Percentiles rank a stretch among this genome's conserved stretches.
Evolutionary conservation across 2,113 vertebrate genomes (phyloP).

Genomic region (Callospermophilus lateralis): DNA sequence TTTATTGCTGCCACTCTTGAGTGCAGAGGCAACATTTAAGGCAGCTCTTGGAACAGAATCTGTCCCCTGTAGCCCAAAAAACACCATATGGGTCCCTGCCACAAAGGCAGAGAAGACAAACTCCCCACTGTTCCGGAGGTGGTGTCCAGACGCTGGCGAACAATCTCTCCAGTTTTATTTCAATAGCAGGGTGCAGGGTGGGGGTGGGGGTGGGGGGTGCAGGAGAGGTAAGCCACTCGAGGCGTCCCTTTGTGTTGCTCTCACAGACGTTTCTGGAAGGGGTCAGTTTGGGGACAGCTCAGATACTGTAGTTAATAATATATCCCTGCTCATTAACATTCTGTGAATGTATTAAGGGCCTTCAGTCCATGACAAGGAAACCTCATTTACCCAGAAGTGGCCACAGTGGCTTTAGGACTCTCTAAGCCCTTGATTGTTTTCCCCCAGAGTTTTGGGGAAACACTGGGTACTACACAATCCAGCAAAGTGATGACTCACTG

Average conservation of each 20-base stretch:
- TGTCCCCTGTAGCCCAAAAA: neutral
- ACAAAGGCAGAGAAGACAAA: neutral
- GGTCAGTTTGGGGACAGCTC: neutral
- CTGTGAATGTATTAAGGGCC: neutral
- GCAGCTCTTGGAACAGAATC: neutral
- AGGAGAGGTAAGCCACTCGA: neutral
- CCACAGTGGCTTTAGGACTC: neutral
- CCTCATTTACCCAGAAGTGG: neutral
- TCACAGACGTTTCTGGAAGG: slow-evolving; percentile 41
- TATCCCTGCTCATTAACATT: neutral
- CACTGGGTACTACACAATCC: neutral
- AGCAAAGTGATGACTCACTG: neutral
- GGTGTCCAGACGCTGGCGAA: neutral
- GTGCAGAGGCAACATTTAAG: neutral
- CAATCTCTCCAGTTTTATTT: neutral
- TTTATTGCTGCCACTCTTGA: rapidly evolving
- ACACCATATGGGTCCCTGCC: neutral
- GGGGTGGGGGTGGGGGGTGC: neutral
- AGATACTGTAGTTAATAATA: slow-evolving; percentile 38
- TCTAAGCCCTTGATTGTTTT: neutral
- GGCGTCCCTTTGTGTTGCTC: slow-evolving; percentile 17
- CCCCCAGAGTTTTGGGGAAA: neutral
- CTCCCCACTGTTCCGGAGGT: neutral
- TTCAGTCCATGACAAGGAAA: neutral
- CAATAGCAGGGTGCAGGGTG: neutral